phyloP scores from a whole-genome alignment of 1,140 invertebrate species.

The Bombus ignitus region DNA sequence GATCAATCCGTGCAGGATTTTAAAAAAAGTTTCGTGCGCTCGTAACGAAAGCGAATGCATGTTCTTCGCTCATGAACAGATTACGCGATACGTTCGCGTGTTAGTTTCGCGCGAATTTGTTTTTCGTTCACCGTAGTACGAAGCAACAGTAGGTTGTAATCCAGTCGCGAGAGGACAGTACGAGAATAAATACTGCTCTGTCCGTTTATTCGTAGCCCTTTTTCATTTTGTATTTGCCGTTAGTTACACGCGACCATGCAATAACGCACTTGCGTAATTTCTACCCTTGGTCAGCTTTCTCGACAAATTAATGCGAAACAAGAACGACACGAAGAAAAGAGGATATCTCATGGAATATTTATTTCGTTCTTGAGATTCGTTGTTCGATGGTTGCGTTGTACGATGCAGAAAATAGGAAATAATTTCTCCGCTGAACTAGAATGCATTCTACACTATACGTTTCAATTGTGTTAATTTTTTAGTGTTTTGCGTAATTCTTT shows the following conservation, averaged over 20 bases:
- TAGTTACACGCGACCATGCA: no score
- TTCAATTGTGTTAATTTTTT: no score
- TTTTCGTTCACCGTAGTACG: not conserved
- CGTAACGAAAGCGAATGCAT: slow-evolving; percentile 6
- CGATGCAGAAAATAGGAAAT: no score
- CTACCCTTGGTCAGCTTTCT: no score
- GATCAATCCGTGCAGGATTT: slow-evolving; percentile 18
- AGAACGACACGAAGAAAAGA: no score
- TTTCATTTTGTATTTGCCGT: not conserved
- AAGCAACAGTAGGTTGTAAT: not conserved
- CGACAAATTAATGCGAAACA: not conserved
- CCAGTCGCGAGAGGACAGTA: slow-evolving; percentile 1
- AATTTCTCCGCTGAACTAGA: no score
- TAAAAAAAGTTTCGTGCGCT: not conserved
- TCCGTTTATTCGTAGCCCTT: not conserved
- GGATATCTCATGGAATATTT: not conserved
- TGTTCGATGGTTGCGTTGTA: no score
- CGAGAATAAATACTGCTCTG: not conserved
- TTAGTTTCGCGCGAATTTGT: slow-evolving; percentile 1
- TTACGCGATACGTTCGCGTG: slow-evolving; percentile 8
- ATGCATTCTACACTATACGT: no score
- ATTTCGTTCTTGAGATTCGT: no score
- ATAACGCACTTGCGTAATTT: slow-evolving; percentile 21
- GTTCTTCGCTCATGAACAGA: slow-evolving; percentile 1
- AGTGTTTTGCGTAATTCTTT: not conserved